Percentiles rank a stretch among this genome's conserved stretches.
Evolutionary conservation across 2,888 invertebrate genomes (phyloP).

Genomic region (Ormyrus labotus): DNA sequence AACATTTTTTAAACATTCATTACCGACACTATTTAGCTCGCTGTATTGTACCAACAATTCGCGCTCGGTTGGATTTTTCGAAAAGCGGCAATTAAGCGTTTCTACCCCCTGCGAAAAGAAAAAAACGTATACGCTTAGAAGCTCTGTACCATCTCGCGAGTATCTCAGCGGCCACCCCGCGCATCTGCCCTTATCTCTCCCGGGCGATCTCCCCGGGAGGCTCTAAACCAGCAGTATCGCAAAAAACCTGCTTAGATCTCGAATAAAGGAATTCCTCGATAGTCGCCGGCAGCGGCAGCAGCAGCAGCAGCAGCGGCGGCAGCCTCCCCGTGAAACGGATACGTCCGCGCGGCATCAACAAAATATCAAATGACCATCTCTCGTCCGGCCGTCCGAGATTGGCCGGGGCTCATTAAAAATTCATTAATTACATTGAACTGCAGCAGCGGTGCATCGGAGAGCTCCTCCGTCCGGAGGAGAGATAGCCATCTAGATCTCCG

Average conservation of each 20-base stretch:
- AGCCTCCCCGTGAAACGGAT: background rate
- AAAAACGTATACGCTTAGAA: background rate
- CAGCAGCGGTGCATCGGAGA: constrained; percentile 23
- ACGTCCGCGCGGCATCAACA: constrained; percentile 12
- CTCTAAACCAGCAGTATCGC: background rate
- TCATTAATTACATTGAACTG: constrained; percentile 53
- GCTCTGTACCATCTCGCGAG: background rate
- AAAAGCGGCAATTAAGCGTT: too few relatives aligned
- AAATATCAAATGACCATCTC: constrained; percentile 49
- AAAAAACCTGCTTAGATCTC: constrained; percentile 43
- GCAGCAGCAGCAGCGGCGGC: too few relatives aligned
- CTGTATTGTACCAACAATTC: too few relatives aligned
- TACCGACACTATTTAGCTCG: too few relatives aligned
- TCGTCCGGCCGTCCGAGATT: background rate
- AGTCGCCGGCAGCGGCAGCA: background rate
- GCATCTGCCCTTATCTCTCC: background rate
- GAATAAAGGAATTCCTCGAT: constrained; percentile 35
- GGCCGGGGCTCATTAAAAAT: constrained; percentile 52
- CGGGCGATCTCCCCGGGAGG: background rate
- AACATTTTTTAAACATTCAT: too few relatives aligned
- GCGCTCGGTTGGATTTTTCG: too few relatives aligned
- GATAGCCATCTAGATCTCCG: constrained; percentile 61
- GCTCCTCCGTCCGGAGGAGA: constrained; percentile 12
- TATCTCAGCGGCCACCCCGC: constrained; percentile 1
- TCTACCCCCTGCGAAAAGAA: too few relatives aligned